Evolutionary conservation across 2,797 vertebrate species (phyloP), one percentile per base, ranked within the genome.

Genomic region (Pseudotriccus pelzelni): DNA sequence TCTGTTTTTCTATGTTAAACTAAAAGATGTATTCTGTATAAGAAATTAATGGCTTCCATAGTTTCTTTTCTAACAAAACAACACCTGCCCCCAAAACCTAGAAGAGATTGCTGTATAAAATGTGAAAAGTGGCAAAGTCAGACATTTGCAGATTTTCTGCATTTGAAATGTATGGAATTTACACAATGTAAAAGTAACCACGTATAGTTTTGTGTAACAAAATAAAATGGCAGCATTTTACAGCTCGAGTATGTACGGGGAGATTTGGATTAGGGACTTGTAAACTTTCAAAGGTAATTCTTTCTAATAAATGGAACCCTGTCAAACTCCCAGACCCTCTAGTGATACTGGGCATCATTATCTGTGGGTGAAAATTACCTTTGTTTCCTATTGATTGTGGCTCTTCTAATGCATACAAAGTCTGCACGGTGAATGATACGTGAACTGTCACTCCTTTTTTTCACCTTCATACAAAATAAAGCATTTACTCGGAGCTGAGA

Each of bases 351-450:
- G 24, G 4, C 49, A 62, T 60, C 58, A 68, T 87, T 95, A 85
- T 69, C 91, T 89, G 74, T 58, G 50, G 37, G 77, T 28, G 27
- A 77, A 93, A 70, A 78, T 76, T 93, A 72, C 78, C 39, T 93
- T 87, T 87, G 68, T n/a, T 93, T 84, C 43, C 63, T 89, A 84
- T 66, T 93, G 90, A 93, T 92, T 84, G 59, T 70, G 44, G 28
- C 66, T 85, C 17, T 87, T 68, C 64, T 87, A 84, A 84, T 89
- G 68, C 87, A 91, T 84, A 62, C 67, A 34, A 73, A 77, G 62
- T 58, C 77, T 83, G 53, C 50, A 64, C 1, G 8, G 49, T 2
- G 17, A 92, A 87, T 86, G 79, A 39, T 90, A 90, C 90, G 75
- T 87, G 52, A 87, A 90, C 37, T 91, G 46, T 93, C 72, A 59